phyloP scores from a whole-genome alignment of 2,113 vertebrate species.

The Nymphicus hollandicus region DNA sequence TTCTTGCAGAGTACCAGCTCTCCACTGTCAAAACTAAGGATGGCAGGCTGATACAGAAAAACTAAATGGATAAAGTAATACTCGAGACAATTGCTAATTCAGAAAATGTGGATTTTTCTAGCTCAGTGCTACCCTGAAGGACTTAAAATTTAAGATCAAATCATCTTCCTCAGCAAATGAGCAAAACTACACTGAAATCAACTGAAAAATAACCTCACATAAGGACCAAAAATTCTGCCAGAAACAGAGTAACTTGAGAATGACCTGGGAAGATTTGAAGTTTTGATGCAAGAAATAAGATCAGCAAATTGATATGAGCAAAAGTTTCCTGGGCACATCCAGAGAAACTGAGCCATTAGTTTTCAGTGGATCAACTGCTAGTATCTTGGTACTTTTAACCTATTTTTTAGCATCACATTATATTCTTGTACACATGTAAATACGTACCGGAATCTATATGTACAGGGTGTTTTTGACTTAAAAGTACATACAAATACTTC shows the following conservation, averaged over 20 bases:
- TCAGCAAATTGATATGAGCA: background rate
- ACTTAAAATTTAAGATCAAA: background rate
- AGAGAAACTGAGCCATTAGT: background rate
- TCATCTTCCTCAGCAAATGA: background rate
- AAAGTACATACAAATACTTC: background rate
- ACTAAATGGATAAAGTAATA: background rate
- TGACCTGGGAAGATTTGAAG: background rate
- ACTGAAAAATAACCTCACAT: background rate
- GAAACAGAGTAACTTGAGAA: background rate
- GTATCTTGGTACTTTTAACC: background rate
- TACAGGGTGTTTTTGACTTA: background rate
- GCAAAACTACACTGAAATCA: background rate
- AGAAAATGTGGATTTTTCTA: background rate
- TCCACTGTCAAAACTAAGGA: background rate
- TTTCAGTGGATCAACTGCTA: background rate
- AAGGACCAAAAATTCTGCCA: background rate
- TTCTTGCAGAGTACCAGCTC: background rate
- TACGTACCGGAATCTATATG: background rate
- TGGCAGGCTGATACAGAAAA: background rate
- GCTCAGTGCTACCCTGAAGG: background rate
- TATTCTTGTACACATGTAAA: background rate
- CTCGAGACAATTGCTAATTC: background rate
- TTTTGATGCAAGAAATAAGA: background rate
- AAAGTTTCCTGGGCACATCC: background rate
- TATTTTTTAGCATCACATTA: background rate